phyloP scores from a whole-genome alignment of 1,140 invertebrate species.

The Aricia agestis region DNA sequence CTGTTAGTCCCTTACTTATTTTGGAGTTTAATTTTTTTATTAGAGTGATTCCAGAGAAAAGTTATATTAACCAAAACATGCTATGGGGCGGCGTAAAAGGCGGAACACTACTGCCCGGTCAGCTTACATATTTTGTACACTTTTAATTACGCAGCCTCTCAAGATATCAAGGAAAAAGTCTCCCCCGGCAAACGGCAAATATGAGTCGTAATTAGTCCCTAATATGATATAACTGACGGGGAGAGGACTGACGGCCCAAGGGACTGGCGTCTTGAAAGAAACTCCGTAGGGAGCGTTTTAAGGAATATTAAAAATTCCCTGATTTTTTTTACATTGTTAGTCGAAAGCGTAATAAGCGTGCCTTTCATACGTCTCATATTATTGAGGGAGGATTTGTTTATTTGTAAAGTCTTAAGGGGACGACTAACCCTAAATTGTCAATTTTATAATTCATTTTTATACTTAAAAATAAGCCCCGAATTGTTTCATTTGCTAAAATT shows the following conservation, averaged over 20 bases:
- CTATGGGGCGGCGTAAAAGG: too few relatives aligned
- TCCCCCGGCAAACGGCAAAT: conserved; percentile 22
- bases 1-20: too few relatives aligned
- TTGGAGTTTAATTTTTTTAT: too few relatives aligned
- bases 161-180: conserved; percentile 6
- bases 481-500: too few relatives aligned
- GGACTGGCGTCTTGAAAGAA: conserved; percentile 21
- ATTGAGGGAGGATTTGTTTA: not conserved
- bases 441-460: too few relatives aligned
- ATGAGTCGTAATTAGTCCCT: conserved; percentile 28
- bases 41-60: too few relatives aligned
- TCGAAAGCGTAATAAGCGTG: conserved; percentile 16
- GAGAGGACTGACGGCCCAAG: conserved; percentile 12
- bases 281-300: conserved; percentile 23
- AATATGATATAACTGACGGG: conserved; percentile 30
- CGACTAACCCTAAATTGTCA: too few relatives aligned
- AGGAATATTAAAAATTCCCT: conserved; percentile 24
- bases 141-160: not conserved
- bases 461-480: too few relatives aligned
- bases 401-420: too few relatives aligned
- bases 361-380: conserved; percentile 13
- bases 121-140: not conserved
- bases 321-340: conserved; percentile 20
- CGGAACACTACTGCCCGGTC: too few relatives aligned
- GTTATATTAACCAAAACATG: too few relatives aligned